phyloP scores from a whole-genome alignment of 2,113 vertebrate genomes.

The Spizaetus ornatus region DNA sequence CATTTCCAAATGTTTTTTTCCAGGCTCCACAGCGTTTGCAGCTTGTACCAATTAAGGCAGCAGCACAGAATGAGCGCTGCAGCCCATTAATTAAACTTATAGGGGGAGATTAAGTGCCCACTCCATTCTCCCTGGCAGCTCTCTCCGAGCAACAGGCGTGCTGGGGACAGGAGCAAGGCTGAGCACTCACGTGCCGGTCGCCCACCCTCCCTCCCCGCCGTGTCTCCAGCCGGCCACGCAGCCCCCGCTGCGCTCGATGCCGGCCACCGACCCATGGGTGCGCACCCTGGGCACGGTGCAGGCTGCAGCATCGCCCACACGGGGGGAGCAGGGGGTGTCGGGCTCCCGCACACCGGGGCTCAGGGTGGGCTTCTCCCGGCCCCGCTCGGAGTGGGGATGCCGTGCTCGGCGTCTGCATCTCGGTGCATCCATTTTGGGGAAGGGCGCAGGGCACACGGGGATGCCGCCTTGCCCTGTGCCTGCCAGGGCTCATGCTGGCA shows the following conservation, averaged over 20 bases:
- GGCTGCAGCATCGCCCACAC: rapidly evolving
- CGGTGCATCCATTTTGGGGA: rapidly evolving
- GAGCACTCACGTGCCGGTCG: neutral
- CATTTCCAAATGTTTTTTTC: slow-evolving; percentile 65
- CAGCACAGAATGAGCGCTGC: slow-evolving; percentile 53
- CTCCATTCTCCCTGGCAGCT: slow-evolving; percentile 54
- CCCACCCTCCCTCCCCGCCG: neutral
- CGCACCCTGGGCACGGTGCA: neutral
- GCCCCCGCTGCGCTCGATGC: rapidly evolving
- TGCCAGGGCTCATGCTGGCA: neutral
- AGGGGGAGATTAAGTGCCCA: slow-evolving; percentile 61
- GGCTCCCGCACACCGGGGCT: rapidly evolving
- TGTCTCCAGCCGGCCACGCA: neutral
- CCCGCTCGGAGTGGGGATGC: rapidly evolving
- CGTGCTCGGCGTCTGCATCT: rapidly evolving
- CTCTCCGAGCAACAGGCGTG: neutral
- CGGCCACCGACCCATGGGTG: neutral
- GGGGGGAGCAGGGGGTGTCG: neutral
- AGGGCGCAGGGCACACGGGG: rapidly evolving
- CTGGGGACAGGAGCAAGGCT: neutral
- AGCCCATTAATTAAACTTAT: slow-evolving; percentile 70
- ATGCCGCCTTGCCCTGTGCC: neutral
- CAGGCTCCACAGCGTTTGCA: slow-evolving; percentile 59
- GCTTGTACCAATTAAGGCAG: slow-evolving; percentile 72
- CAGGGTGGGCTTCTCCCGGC: neutral